Evolutionary conservation across 2,797 vertebrate species (phyloP), one percentile per base, ranked within the genome.

Genomic region (Alcedo quadribrachys): DNA sequence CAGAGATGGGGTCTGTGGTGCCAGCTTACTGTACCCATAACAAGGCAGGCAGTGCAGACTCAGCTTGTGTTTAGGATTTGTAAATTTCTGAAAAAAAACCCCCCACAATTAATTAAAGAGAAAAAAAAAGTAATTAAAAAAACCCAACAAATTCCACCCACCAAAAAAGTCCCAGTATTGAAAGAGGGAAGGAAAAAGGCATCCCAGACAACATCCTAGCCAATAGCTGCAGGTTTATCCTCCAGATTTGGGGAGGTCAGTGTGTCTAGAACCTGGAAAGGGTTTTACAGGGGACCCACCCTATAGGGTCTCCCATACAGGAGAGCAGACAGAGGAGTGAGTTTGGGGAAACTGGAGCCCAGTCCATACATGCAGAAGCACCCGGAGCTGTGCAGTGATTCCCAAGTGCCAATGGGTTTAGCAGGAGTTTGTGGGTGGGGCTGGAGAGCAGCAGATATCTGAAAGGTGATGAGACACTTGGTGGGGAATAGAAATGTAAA

Each of bases 401-500:
- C 67, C 75, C 75, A 58, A 40, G 37, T 8, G 40, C 57, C 85
- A 73, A 55, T 32, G 82, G 57, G 61, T 70, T 85, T 53, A 70
- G 40, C 57, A 48, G 81, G 50, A 68, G 83, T 67, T 63, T 32
- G 27, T 27, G 61, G 88, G 58, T 62, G 18, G 32, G 50, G 57
- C 71, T 91, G 62, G 33, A 82, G 62, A 74, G 33, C 73, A 32
- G 60, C 33, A 73, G 24, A 5, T 21, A 57, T 18, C 4, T 3
- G 53, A 80, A 92, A 85, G 78, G n/a, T 58, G 70, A n/a, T 53
- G 55, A 81, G 81, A 63, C 45, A n/a, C 46, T 69, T 10, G 9
- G 50, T 57, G 33, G 33, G 76, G 83, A 91, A 65, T 10, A 62
- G 68, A 92, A 88, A 62, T 24, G 58, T 53, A 51, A 93, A 81